Conservation (phyloP, 2,797 vertebrate species). For the Urocyon cinereoargenteus region DNA sequence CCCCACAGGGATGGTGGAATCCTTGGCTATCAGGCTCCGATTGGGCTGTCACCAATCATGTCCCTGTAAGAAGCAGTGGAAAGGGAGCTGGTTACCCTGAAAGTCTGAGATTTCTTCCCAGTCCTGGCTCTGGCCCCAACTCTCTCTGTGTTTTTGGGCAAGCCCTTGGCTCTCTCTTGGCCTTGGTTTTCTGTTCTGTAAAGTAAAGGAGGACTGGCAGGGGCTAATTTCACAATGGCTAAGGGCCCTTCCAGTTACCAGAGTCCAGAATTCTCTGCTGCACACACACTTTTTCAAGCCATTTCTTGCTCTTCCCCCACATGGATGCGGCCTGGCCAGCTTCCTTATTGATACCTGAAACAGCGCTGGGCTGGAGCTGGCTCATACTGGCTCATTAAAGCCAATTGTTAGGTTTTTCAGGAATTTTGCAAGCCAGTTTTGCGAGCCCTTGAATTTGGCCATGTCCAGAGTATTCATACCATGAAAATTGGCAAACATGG, state of each 20-base stretch:
- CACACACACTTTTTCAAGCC: background rate
- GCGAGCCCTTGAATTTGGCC: slow-evolving; percentile 39
- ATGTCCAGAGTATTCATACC: background rate
- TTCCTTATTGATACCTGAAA: background rate
- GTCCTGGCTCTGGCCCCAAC: background rate
- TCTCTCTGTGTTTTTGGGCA: background rate
- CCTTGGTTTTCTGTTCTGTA: background rate
- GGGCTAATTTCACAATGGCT: background rate
- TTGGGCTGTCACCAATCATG: background rate
- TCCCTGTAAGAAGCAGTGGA: background rate
- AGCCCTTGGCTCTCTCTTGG: background rate
- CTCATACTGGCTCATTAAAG: background rate
- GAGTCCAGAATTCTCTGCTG: background rate
- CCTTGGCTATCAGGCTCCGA: background rate
- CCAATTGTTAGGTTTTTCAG: slow-evolving; percentile 1
- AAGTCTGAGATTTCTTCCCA: background rate
- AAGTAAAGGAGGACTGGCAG: background rate
- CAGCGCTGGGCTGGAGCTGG: background rate
- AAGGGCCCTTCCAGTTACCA: background rate
- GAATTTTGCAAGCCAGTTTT: slow-evolving; percentile 55
- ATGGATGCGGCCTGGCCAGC: background rate
- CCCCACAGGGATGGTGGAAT: too few relatives aligned
- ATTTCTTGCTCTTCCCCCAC: background rate
- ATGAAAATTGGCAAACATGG: background rate
- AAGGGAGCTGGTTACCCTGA: background rate